phyloP scores from a whole-genome alignment of 1,140 invertebrate genomes.

The Drosophila quadrilineata region DNA sequence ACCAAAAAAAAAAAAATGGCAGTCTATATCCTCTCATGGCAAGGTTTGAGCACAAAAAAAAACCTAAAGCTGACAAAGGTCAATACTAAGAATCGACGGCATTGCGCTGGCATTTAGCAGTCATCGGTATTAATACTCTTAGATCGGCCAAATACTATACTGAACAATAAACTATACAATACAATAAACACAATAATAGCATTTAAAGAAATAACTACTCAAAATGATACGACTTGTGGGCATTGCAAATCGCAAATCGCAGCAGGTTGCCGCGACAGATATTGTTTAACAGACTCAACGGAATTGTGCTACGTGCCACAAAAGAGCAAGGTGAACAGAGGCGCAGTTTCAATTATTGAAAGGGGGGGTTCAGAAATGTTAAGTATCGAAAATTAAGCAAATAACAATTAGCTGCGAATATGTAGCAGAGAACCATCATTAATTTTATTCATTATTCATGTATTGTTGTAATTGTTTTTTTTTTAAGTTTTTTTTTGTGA shows the following conservation, averaged over 20 bases:
- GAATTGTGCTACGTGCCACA: neutral
- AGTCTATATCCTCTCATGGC: constrained; percentile 6
- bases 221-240: constrained; percentile 23
- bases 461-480: no score
- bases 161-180: constrained; percentile 24
- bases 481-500: no score
- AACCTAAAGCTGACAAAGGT: constrained; percentile 16
- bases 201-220: constrained; percentile 42
- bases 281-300: no score
- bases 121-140: no score
- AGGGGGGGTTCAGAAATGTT: no score
- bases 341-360: no score
- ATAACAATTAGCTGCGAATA: no score
- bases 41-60: constrained; percentile 17
- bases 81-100: constrained; percentile 22
- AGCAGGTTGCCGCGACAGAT: constrained; percentile 24
- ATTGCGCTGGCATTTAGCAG: constrained; percentile 49
- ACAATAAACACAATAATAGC: constrained; percentile 47
- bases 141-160: constrained; percentile 20
- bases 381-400: no score
- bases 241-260: constrained; percentile 36
- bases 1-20: neutral
- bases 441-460: no score
- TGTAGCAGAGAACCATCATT: no score
- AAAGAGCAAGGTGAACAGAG: constrained; percentile 17